Evolutionary conservation across 2,113 vertebrate genomes (phyloP).

Genomic region (Excalfactoria chinensis): DNA sequence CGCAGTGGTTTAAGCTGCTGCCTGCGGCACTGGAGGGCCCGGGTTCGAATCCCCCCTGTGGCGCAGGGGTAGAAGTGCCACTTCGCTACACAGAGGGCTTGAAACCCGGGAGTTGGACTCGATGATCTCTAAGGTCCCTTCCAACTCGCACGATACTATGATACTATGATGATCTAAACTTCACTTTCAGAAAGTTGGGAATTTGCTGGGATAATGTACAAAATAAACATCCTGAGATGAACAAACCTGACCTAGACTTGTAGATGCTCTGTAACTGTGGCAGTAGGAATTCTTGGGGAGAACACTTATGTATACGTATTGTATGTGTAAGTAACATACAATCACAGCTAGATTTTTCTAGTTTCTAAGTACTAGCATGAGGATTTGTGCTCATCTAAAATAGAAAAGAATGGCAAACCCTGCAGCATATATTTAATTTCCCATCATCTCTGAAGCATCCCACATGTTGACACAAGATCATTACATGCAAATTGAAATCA

Average conservation of each 20-base stretch:
- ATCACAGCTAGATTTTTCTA: neutral
- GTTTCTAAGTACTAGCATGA: neutral
- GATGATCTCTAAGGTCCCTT: no score
- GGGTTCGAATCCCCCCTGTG: no score
- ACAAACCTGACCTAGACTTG: neutral
- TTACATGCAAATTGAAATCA: neutral
- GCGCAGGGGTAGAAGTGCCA: no score
- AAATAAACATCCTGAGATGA: neutral
- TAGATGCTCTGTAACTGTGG: neutral
- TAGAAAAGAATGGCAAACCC: neutral
- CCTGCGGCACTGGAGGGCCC: no score
- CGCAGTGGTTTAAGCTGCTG: no score
- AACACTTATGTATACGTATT: no score
- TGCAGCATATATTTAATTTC: neutral
- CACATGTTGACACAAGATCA: neutral
- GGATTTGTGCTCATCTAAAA: neutral
- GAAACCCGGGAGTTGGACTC: no score
- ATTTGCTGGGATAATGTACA: neutral
- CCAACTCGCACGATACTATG: no score
- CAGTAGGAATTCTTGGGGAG: neutral
- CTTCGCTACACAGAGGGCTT: no score
- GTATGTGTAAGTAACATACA: accelerated
- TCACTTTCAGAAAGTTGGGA: neutral
- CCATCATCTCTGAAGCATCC: neutral
- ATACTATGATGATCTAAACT: no score